Conservation (phyloP, 2,113 vertebrate genomes). For the Numenius arquata region DNA sequence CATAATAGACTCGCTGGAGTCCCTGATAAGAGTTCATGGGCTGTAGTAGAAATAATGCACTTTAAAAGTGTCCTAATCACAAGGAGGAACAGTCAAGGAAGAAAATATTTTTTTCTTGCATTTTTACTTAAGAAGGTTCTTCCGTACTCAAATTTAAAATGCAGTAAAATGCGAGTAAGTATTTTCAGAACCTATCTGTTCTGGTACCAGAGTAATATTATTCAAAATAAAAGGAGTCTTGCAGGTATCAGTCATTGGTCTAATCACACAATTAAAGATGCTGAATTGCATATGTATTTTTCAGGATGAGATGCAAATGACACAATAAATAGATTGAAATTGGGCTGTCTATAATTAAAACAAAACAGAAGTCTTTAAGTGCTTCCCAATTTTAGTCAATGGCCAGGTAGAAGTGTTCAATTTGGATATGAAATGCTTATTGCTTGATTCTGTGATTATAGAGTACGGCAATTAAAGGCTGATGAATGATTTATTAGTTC, state of each 20-base stretch:
- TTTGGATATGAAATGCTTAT: slow-evolving; percentile 40
- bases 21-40: background rate
- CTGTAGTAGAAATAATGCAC: background rate
- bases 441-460: slow-evolving; percentile 60
- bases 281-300: slow-evolving; percentile 30
- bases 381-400: slow-evolving; percentile 53
- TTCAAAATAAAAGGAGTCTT: background rate
- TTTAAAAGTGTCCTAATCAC: background rate
- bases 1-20: background rate
- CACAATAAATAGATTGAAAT: slow-evolving; percentile 39
- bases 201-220: background rate
- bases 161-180: background rate
- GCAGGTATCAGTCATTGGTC: background rate
- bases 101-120: background rate
- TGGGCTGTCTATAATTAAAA: slow-evolving; percentile 48
- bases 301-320: slow-evolving; percentile 41
- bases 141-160: too few relatives aligned
- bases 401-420: slow-evolving; percentile 57
- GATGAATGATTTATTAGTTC: slow-evolving; percentile 63
- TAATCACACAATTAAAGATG: slow-evolving; percentile 11
- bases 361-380: slow-evolving; percentile 43
- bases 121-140: background rate
- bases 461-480: slow-evolving; percentile 43
- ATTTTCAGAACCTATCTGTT: background rate
- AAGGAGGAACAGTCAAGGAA: background rate